Evolutionary conservation across 2,797 vertebrate genomes (phyloP), one percentile per base, ranked within the genome.

Genomic region (Bucorvus abyssinicus): DNA sequence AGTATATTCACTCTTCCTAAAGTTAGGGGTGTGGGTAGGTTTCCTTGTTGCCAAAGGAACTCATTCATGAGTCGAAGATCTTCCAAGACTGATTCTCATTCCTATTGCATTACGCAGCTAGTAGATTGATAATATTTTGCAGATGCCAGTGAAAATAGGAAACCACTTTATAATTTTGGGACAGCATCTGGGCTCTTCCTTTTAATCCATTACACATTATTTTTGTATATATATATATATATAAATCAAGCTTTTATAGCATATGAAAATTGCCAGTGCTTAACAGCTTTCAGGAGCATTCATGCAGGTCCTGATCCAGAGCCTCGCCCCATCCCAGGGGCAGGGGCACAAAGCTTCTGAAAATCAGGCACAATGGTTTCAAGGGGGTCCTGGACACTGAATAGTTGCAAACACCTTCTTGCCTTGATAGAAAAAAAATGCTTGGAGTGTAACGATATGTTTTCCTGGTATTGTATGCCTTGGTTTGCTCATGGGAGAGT

Each of bases 31-130:
- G 24, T 67, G 63, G 29, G 47, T 44, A 49, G 19, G 11, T 71
- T 95, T 89, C 68, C 57, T 74, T 36, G 12, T 55, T 84, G 53
- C 67, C 74, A 74, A 64, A 79, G 18, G 68, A 92, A 93, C 74
- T 55, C 1, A 56, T 61, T 75, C 6, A 63, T 6, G 8, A 79
- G 26, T 19, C 36, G 36, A 60, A 85, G 60, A 87, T 26, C 42
- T 70, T 83, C 29, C 52, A 56, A 63, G 38, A 18, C 5, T 24
- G 9, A 42, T 60, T 82, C 47, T 30, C 57, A 75, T 76, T 60
- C 34, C 20, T 34, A 14, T 32, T 74, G 38, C 29, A 38, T 7
- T 26, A 10, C 34, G 40, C 49, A 63, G 30, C 23, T 71, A 22
- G 12, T 64, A 34, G 52, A 87, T 68, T 26, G 14, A 23, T 24